Base-by-base conservation (phyloP, 2,113 vertebrate genomes). In the Patagioenas fasciata region DNA sequence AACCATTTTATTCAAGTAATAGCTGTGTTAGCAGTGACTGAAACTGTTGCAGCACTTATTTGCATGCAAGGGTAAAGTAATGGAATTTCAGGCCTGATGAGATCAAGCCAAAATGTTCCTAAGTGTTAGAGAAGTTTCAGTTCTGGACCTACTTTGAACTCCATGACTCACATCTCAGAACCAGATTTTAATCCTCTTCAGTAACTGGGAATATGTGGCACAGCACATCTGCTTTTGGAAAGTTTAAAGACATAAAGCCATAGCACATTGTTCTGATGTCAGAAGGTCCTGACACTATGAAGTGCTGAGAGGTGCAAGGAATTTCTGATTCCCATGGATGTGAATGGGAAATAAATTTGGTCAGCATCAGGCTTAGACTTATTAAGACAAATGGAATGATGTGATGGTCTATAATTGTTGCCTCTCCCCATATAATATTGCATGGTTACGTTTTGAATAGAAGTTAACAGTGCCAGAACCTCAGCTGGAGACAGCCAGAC, bases 1-100 rank as follows among this genome's bases (percentile, higher is more conserved):
- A 93, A 83, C 79, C 58, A 2, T 93, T 95, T 97, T 78, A 95
- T 88, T 93, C 70, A 89, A 83, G 89, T 75, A 91, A 83, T 94
- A 93, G 75, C 85, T 80, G 64, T 5, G 9, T 66, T 95, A 95
- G 89, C 51, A 70, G 56, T 16, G 67, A 51, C 70, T 74, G 91
- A 90, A 89, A 78, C 56, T 80, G 60, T 40, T 80, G 53, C 79
- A 88, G 28, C 40, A 58, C 74, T 85, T 74, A 91, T 93, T 90
- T 92, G 90, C 93, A 94, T 19, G 4, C 10, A 8, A 91, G 57
- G 65, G 38, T 73, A 93, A 83, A 71, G 61, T 69, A 87, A 80
- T 91, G 88, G 88, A 85, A 90, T 90, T 93, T 88, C 64, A 85
- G 42, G 54, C 23, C 85, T 71, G 72, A 66, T 69, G 82, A 91